phyloP scores from a whole-genome alignment of 2,113 vertebrate genomes.

The human region DNA sequence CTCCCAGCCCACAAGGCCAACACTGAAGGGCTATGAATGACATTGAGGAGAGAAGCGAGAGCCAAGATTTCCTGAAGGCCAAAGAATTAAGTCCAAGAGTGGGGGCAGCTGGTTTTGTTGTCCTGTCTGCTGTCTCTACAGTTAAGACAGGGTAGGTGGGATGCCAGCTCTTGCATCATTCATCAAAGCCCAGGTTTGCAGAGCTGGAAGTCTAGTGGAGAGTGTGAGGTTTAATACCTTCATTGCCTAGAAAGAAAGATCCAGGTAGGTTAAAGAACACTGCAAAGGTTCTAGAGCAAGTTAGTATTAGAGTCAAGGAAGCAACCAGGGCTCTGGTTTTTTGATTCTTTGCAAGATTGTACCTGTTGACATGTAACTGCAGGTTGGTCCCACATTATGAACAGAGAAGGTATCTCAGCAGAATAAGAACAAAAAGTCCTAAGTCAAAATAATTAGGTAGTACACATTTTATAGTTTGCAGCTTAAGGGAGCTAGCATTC shows the following conservation, averaged over 20 bases:
- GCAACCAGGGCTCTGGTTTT: neutral
- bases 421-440: neutral
- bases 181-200: neutral
- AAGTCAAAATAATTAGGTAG: neutral
- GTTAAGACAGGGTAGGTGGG: neutral
- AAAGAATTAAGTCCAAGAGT: neutral
- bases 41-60: neutral
- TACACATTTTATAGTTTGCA: neutral
- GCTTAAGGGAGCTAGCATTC: neutral
- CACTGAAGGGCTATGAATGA: neutral
- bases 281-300: neutral
- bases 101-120: neutral
- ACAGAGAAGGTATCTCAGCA: neutral
- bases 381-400: neutral
- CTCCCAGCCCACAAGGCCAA: slow-evolving; percentile 41
- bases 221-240: neutral
- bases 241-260: neutral
- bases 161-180: no score
- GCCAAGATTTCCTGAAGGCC: neutral
- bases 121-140: neutral
- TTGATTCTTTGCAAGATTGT: neutral
- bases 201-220: neutral
- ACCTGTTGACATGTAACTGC: neutral
- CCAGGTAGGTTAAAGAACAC: neutral
- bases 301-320: neutral